Conservation (phyloP, 2,888 invertebrate species). For the Galerucella nymphaeae region DNA sequence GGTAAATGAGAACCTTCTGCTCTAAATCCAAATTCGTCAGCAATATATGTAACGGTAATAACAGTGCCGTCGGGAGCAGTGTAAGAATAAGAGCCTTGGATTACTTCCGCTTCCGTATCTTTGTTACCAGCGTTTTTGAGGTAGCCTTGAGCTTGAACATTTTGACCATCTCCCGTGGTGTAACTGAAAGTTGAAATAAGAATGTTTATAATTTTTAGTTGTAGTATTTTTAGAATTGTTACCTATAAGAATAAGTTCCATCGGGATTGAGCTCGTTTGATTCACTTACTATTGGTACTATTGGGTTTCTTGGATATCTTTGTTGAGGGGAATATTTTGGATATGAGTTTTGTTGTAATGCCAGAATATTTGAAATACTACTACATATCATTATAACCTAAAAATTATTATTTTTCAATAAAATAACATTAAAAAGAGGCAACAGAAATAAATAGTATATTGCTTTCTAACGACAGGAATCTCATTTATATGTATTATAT, state of each 20-base stretch:
- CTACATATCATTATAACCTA: slow-evolving; percentile 16
- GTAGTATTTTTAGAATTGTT: slow-evolving; percentile 39
- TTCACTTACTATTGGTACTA: slow-evolving; percentile 69
- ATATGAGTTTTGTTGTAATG: slow-evolving; percentile 52
- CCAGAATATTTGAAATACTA: slow-evolving; percentile 45
- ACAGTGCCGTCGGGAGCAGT: slow-evolving; percentile 77
- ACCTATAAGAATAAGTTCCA: slow-evolving; percentile 71
- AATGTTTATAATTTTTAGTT: not conserved
- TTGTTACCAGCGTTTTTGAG: slow-evolving; percentile 78
- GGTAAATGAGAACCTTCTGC: slow-evolving; percentile 82
- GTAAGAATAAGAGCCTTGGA: slow-evolving; percentile 81
- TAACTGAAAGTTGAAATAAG: slow-evolving; percentile 67
- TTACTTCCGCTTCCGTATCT: slow-evolving; percentile 77
- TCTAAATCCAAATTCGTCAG: slow-evolving; percentile 83
- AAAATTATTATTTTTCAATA: slow-evolving; percentile 1
- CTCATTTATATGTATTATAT: too few relatives aligned
- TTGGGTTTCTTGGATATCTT: slow-evolving; percentile 51
- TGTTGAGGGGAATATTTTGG: slow-evolving; percentile 47
- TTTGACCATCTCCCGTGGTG: slow-evolving; percentile 81
- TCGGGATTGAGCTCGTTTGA: slow-evolving; percentile 70
- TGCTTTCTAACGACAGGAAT: too few relatives aligned
- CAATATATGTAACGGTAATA: slow-evolving; percentile 74
- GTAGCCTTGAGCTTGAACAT: slow-evolving; percentile 81
- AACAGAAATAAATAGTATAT: too few relatives aligned
- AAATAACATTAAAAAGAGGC: slow-evolving; percentile 3